Percentiles rank a stretch among this genome's conserved stretches.
Evolutionary conservation across 2,797 vertebrate genomes (phyloP).

Genomic region (Acanthiza pusilla): DNA sequence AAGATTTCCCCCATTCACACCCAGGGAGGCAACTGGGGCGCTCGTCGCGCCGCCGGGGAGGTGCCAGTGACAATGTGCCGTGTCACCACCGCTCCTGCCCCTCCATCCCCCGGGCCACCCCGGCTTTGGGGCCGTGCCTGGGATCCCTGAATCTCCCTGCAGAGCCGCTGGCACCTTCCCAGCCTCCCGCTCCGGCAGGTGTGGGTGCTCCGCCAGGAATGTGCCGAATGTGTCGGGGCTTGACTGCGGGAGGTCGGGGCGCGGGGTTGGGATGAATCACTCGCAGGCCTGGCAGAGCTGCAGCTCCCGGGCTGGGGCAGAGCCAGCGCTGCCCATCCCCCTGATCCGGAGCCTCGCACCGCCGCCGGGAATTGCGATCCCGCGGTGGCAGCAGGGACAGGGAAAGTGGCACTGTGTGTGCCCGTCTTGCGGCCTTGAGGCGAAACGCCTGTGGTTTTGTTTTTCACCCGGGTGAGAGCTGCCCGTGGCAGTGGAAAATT

Average conservation of each 20-base stretch:
- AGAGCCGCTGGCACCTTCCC: background rate
- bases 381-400: rapidly evolving
- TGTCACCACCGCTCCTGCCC: background rate
- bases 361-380: rapidly evolving
- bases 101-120: background rate
- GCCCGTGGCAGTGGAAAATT: rapidly evolving
- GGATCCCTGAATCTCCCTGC: background rate
- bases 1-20: background rate
- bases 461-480: background rate
- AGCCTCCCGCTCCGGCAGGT: background rate
- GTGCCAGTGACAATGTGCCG: background rate
- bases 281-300: background rate
- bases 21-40: background rate
- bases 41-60: background rate
- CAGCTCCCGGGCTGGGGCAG: background rate
- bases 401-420: rapidly evolving
- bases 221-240: constrained; percentile 57
- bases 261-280: background rate
- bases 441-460: background rate
- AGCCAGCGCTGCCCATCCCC: background rate
- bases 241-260: constrained; percentile 43
- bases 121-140: background rate
- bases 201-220: constrained; percentile 65
- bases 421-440: rapidly evolving
- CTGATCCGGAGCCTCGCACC: background rate